phyloP scores from a whole-genome alignment of 2,888 invertebrate genomes.

The Dryomyza anilis region DNA sequence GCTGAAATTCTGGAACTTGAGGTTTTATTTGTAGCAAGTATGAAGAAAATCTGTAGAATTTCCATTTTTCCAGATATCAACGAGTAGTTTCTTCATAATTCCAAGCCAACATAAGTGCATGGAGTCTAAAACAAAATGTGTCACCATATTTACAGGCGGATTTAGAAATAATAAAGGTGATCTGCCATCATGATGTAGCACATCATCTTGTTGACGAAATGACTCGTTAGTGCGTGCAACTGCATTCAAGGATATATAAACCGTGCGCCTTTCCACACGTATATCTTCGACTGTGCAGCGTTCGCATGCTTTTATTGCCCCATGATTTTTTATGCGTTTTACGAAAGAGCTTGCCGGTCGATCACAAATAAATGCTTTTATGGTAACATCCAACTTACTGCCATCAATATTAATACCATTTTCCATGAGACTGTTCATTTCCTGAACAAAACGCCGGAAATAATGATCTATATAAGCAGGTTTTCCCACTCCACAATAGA shows the following conservation, averaged over 20 bases:
- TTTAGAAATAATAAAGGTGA: not conserved
- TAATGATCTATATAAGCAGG: not conserved
- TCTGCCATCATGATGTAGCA: not conserved
- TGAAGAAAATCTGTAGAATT: not conserved
- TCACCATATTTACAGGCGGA: not conserved
- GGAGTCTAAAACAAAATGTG: not conserved
- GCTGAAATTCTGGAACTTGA: not conserved
- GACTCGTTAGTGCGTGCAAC: not conserved
- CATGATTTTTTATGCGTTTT: not conserved
- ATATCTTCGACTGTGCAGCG: not conserved
- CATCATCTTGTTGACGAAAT: not conserved
- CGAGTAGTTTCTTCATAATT: not conserved
- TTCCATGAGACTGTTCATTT: not conserved
- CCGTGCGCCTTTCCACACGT: not conserved
- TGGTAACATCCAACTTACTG: not conserved
- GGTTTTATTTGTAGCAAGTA: not conserved
- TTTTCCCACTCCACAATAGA: not conserved
- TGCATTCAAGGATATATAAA: not conserved
- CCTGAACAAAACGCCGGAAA: not conserved
- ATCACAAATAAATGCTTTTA: not conserved
- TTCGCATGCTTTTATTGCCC: not conserved
- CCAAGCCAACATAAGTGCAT: not conserved
- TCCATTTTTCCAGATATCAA: not conserved
- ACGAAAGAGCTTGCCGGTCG: not conserved
- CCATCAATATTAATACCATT: not conserved